Evolutionary conservation across 2,113 vertebrate genomes (phyloP).

Genomic region (Psephotus haematonotus): DNA sequence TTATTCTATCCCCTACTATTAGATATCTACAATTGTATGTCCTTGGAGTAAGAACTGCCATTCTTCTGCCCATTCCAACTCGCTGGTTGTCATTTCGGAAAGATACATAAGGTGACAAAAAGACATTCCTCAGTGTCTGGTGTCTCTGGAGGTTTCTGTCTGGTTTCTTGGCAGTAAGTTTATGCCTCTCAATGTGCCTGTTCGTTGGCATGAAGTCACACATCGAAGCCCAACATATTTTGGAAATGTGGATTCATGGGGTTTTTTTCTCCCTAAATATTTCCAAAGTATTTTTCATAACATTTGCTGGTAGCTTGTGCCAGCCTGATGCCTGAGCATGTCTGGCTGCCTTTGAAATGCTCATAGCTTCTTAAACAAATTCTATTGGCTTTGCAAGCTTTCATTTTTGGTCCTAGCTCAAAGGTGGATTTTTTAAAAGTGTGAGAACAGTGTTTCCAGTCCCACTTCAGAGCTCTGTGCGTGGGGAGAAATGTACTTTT

Average conservation of each 20-base stretch:
- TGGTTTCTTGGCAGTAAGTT: neutral
- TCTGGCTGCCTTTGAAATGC: neutral
- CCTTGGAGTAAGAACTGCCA: neutral
- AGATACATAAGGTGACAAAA: neutral
- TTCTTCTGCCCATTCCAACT: neutral
- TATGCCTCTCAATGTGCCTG: accelerated
- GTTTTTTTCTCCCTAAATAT: neutral
- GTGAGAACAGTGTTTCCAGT: neutral
- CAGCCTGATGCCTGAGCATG: neutral
- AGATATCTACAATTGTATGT: neutral
- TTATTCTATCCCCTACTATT: neutral
- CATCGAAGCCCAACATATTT: neutral
- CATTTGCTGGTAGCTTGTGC: neutral
- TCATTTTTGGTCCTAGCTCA: neutral
- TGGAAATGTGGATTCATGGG: neutral
- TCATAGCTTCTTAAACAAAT: neutral
- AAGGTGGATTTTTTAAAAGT: neutral
- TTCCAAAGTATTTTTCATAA: neutral
- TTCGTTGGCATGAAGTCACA: neutral
- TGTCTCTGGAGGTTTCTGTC: neutral
- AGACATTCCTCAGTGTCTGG: neutral
- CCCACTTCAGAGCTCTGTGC: neutral
- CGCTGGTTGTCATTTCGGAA: neutral
- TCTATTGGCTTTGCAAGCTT: neutral
- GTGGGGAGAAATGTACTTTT: neutral